A percentile compares a stretch with the other conserved stretches of the same genome.
phyloP scores from a whole-genome alignment of 2,888 invertebrate species.

The Mythimna vitellina region DNA sequence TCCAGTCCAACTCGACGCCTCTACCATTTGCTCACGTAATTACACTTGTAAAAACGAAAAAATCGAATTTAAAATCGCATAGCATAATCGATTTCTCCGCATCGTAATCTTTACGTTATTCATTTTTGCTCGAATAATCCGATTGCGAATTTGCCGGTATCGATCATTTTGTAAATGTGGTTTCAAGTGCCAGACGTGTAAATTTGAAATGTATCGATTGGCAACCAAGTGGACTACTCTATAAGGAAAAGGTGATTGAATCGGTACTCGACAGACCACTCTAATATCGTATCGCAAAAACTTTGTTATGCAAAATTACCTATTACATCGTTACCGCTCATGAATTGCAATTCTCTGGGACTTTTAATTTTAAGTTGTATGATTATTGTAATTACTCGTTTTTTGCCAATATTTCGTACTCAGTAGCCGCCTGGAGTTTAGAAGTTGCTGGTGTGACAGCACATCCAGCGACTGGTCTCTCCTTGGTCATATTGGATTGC shows the following conservation, averaged over 20 bases:
- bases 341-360: conserved; percentile 54
- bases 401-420: neutral
- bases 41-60: conserved; percentile 25
- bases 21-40: conserved; percentile 70
- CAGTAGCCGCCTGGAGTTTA: neutral
- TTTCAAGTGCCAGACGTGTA: conserved; percentile 46
- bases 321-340: conserved; percentile 58
- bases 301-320: conserved; percentile 57
- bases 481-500: too few species aligned
- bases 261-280: conserved; percentile 38
- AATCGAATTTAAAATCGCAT: conserved; percentile 39
- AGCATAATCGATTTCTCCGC: conserved; percentile 41
- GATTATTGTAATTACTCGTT: conserved; percentile 32
- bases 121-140: conserved; percentile 49
- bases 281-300: conserved; percentile 51
- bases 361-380: conserved; percentile 27
- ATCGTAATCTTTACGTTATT: conserved; percentile 33
- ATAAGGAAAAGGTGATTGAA: conserved; percentile 54
- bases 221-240: conserved; percentile 46
- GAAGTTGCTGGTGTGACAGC: too few species aligned
- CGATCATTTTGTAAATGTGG: conserved; percentile 38
- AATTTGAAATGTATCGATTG: conserved; percentile 57
- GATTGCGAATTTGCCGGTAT: conserved; percentile 42
- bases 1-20: conserved; percentile 67
- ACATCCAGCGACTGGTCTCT: too few species aligned